phyloP scores from a whole-genome alignment of 2,888 invertebrate species.

The Nemotelus pantherinus region DNA sequence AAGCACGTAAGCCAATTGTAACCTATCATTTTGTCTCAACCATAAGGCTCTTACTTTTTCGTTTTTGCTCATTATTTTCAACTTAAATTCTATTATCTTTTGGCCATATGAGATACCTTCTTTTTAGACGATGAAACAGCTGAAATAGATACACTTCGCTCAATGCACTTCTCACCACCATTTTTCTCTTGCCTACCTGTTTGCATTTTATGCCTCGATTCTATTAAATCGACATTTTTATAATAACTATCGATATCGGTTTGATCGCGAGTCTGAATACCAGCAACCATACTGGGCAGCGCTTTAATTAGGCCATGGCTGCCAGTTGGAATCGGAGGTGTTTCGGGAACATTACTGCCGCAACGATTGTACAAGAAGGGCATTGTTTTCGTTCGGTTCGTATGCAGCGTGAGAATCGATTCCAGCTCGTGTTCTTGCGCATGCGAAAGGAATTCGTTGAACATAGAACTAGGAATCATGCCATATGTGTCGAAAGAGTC shows the following conservation, averaged over 20 bases:
- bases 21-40: too few species aligned
- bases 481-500: slow-evolving; percentile 75
- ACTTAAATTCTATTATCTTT: slow-evolving; percentile 23
- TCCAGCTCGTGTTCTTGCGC: slow-evolving; percentile 66
- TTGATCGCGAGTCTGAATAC: slow-evolving; percentile 47
- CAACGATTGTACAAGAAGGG: slow-evolving; percentile 63
- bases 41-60: too few species aligned
- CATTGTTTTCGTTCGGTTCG: slow-evolving; percentile 63
- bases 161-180: neutral
- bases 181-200: slow-evolving; percentile 20
- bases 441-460: slow-evolving; percentile 70
- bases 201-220: neutral
- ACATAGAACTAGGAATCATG: slow-evolving; percentile 67
- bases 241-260: slow-evolving; percentile 51
- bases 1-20: too few species aligned
- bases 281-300: slow-evolving; percentile 60
- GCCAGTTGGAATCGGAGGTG: slow-evolving; percentile 64
- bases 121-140: slow-evolving; percentile 12
- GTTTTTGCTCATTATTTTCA: too few species aligned
- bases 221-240: slow-evolving; percentile 45
- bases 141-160: slow-evolving; percentile 3
- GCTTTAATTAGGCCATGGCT: slow-evolving; percentile 63
- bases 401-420: slow-evolving; percentile 61
- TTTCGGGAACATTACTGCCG: slow-evolving; percentile 59
- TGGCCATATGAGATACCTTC: slow-evolving; percentile 28